A percentile compares a stretch with the other conserved stretches of the same genome.
Conservation (phyloP, 2,888 invertebrate genomes). For the Aquatica leii region DNA sequence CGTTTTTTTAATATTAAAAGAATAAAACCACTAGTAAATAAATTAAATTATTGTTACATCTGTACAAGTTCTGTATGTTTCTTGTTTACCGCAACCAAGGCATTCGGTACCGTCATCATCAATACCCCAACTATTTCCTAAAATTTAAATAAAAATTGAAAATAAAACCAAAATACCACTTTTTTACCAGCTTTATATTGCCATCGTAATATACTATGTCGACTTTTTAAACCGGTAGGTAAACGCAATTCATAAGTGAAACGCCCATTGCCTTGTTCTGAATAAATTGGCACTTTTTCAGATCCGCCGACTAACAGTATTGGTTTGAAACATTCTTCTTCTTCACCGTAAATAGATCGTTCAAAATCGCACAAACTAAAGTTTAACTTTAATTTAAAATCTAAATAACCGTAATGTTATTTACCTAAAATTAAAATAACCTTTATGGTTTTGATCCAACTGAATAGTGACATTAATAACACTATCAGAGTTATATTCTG, state of each 20-base stretch:
- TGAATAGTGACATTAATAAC: slow-evolving; percentile 49
- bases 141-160: not conserved
- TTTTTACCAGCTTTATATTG: slow-evolving; percentile 51
- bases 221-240: slow-evolving; percentile 51
- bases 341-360: slow-evolving; percentile 41
- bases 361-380: slow-evolving; percentile 46
- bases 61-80: slow-evolving; percentile 57
- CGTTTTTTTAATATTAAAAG: no score
- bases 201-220: slow-evolving; percentile 57
- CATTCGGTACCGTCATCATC: slow-evolving; percentile 52
- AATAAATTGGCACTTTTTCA: slow-evolving; percentile 35
- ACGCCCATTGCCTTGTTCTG: slow-evolving; percentile 38
- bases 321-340: slow-evolving; percentile 48
- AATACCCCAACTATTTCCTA: slow-evolving; percentile 56
- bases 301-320: slow-evolving; percentile 42
- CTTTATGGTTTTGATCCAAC: slow-evolving; percentile 59
- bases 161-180: not conserved
- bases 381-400: not conserved
- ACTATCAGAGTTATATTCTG: slow-evolving; percentile 51
- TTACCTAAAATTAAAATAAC: slow-evolving; percentile 50
- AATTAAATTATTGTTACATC: slow-evolving; percentile 58
- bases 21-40: no score
- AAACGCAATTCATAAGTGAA: slow-evolving; percentile 45
- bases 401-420: not conserved
- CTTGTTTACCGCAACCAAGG: slow-evolving; percentile 57